phyloP scores from a whole-genome alignment of 1,140 invertebrate species.

The Lucilia cuprina region DNA sequence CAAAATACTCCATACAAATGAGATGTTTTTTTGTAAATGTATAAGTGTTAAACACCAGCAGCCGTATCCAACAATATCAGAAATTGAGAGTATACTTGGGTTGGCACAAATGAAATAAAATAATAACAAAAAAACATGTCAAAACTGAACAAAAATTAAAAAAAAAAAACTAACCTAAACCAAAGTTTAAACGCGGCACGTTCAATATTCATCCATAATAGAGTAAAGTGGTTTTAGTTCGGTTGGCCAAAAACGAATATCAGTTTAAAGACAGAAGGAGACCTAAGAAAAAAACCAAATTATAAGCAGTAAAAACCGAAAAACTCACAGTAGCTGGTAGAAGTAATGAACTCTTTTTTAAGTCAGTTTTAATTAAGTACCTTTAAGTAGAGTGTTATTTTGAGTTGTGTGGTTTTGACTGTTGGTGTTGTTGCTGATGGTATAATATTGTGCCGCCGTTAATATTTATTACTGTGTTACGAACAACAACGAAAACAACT shows the following conservation, averaged over 20 bases:
- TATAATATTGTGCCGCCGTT: neutral
- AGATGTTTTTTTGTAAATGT: neutral
- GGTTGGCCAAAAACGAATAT: neutral
- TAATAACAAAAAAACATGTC: neutral
- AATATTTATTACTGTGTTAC: neutral
- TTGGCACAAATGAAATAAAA: neutral
- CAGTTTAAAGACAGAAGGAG: neutral
- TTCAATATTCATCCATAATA: neutral
- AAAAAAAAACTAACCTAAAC: neutral
- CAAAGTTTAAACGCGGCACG: slow-evolving; percentile 12
- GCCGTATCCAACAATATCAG: neutral
- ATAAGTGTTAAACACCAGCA: slow-evolving; percentile 22
- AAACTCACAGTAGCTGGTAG: slow-evolving; percentile 50
- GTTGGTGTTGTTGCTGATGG: neutral
- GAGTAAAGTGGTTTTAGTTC: slow-evolving; percentile 1
- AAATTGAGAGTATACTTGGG: neutral
- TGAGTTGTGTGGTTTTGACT: neutral
- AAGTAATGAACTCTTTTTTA: slow-evolving; percentile 58
- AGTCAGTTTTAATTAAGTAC: slow-evolving; percentile 61
- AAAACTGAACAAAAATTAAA: neutral
- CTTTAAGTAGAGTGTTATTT: slow-evolving; percentile 30
- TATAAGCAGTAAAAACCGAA: neutral
- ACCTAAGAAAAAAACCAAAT: neutral
- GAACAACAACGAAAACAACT: neutral
- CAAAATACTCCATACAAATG: neutral